Base-by-base conservation (phyloP, 2,113 vertebrate species). In the Alosa alosa region DNA sequence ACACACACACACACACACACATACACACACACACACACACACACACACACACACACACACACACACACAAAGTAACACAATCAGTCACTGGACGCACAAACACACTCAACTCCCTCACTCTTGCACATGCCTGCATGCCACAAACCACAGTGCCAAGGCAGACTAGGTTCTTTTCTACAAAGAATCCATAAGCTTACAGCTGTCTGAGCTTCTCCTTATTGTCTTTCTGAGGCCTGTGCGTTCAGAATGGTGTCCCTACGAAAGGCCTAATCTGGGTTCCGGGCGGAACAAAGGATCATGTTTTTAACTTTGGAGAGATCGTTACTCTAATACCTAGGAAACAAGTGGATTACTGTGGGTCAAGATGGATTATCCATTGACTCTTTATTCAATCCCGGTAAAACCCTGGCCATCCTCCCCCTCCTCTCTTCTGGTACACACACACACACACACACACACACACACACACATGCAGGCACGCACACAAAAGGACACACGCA, bases 331-430 rank as follows among this genome's bases (percentile, higher is more conserved):
- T 87, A 88, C 83, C 83, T 84, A 20, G 60, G 81, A 86, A 89
- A 89, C 86, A 86, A 87, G 86, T 86, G 86, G 88, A 88, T 90
- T 90, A 89, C 64, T 82, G 82, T 85, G 47, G 83, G 86, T 86
- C 85, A 89, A 64, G 82, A 84, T 84, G 88, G 86, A 89, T 89
- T 89, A 90, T 81, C 89, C 84, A 39, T 64, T 22, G 31, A 78
- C 57, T 88, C 45, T 84, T 84, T 86, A 82, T 90, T 85, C 83
- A 85, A 83, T 20, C 44, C 68, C 49, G 3, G 78, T 36, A 41
- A 82, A 57, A 52, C 44, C 83, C 50, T 20, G 8, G 60, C 22
- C 60, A 20, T 72, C 25, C 64, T 72, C n/a, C n/a, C n/a, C n/a
- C n/a, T n/a, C n/a, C n/a, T n/a, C n/a, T n/a, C n/a, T n/a, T n/a